Conservation (phyloP, 2,888 invertebrate genomes). For the Timandra comae region DNA sequence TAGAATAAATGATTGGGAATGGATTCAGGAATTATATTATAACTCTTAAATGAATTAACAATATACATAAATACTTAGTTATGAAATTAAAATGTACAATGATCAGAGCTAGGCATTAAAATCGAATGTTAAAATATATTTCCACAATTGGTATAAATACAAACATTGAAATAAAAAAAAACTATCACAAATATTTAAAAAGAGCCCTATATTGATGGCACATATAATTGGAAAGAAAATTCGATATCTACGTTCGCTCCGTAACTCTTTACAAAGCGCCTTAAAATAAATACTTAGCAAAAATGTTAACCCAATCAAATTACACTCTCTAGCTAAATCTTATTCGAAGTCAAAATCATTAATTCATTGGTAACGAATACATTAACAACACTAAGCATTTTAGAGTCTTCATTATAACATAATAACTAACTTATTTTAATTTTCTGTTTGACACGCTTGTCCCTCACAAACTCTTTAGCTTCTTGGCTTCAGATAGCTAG, state of each 20-base stretch:
- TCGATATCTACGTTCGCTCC: constrained; percentile 9
- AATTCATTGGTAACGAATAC: constrained; percentile 74
- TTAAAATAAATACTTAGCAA: constrained; percentile 19
- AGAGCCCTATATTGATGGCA: constrained; percentile 12
- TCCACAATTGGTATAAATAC: constrained; percentile 2
- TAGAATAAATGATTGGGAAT: constrained; percentile 36
- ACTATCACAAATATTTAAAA: constrained; percentile 9
- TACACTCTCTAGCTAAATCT: constrained; percentile 17
- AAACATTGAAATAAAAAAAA: neutral
- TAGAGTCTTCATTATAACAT: constrained; percentile 49
- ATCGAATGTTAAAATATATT: constrained; percentile 1
- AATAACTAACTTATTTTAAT: constrained; percentile 17
- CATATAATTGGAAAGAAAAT: constrained; percentile 4
- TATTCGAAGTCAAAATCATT: constrained; percentile 46
- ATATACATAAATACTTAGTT: constrained; percentile 1
- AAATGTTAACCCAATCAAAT: constrained; percentile 12
- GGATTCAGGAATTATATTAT: constrained; percentile 19
- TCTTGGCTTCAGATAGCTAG: constrained; percentile 71
- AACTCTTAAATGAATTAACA: neutral
- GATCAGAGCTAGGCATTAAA: too few relatives aligned
- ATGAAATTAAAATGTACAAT: constrained; percentile 1
- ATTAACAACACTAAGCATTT: constrained; percentile 49
- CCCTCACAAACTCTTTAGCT: constrained; percentile 56
- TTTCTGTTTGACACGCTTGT: constrained; percentile 27
- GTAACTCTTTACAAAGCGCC: constrained; percentile 9